Evolutionary conservation across 2,113 vertebrate species (phyloP), one percentile per base, ranked within the genome.

Genomic region (Terrapene triunguis): DNA sequence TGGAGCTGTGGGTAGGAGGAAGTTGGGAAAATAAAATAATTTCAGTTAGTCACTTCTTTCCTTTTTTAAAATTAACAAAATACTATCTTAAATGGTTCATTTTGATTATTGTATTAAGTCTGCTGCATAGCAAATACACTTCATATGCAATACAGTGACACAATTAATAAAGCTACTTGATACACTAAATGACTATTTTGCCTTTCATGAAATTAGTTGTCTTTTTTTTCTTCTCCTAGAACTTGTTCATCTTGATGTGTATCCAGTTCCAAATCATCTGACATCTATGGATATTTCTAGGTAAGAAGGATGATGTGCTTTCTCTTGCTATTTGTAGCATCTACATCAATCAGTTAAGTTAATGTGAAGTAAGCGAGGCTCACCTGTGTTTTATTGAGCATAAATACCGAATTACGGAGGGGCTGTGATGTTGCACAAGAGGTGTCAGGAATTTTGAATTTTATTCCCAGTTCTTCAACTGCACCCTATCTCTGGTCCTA

Each of bases 211-310:
- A 25, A 25, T 48, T 5, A 6, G 80, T 59, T 53, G 12, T 32
- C 85, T 51, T 42, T 92, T 92, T 89, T 79, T 81, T 51, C 95
- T 81, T 48, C 95, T 87, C 87, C 80, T 98, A 99, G 99, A 99
- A 98, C 98, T 99, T 86, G 98, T 96, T 91, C 99, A 99, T 84
- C 98, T 99, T 88, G 99, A 99, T 95, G 98, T 99, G 95, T 99
- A 98, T 97, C 99, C 99, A 42, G 98, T 99, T 96, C 99, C 99
- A 69, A 99, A 98, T 97, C 99, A 98, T 96, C 98, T 99, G 25
- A 98, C 98, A 84, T 99, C 98, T 93, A 98, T 99, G 99, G 99
- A 99, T 98, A 93, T 99, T 97, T 99, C 99, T 76, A 99, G 99
- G 99, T 99, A 98, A 98, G 98, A 76, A 65, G 24, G 85, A 27